Evolutionary conservation across 2,113 vertebrate species (phyloP).

Genomic region (Nothobranchius kuhntae): DNA sequence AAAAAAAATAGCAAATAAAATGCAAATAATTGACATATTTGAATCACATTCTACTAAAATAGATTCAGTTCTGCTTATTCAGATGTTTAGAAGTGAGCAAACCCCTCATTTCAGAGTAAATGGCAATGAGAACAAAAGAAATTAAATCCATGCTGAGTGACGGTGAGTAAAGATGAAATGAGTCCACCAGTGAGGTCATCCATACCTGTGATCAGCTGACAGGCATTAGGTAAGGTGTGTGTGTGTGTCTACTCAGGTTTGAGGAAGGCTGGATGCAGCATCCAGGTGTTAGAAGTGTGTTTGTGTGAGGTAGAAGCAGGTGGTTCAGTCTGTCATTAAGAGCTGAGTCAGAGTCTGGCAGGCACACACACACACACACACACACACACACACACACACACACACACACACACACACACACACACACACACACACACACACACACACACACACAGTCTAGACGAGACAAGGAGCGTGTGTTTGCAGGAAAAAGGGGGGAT

Average conservation of each 20-base stretch:
- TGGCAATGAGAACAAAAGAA: not conserved
- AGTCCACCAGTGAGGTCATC: slow-evolving; percentile 53
- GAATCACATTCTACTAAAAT: not conserved
- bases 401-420: no score
- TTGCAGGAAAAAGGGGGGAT: slow-evolving; percentile 51
- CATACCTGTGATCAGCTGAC: slow-evolving; percentile 37
- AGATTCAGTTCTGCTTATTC: not conserved
- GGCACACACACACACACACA: no score
- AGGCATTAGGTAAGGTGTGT: slow-evolving; percentile 26
- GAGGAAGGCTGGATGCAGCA: slow-evolving; percentile 18
- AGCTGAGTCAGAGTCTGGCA: slow-evolving; percentile 53
- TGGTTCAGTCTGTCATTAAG: slow-evolving; percentile 70
- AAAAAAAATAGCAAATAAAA: no score
- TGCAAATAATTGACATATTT: not conserved
- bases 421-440: slow-evolving; percentile 7
- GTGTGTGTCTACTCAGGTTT: not conserved
- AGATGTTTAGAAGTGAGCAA: not conserved
- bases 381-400: no score
- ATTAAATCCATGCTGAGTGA: not conserved
- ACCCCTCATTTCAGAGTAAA: not conserved
- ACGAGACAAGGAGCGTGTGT: slow-evolving; percentile 49
- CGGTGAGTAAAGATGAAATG: slow-evolving; percentile 14
- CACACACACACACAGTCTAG: slow-evolving; percentile 34
- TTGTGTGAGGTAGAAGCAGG: slow-evolving; percentile 49
- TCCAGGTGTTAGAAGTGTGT: slow-evolving; percentile 51